A percentile compares a stretch with the other conserved stretches of the same genome.
phyloP scores from a whole-genome alignment of 2,888 invertebrate genomes.

The Frankliniella intonsa region DNA sequence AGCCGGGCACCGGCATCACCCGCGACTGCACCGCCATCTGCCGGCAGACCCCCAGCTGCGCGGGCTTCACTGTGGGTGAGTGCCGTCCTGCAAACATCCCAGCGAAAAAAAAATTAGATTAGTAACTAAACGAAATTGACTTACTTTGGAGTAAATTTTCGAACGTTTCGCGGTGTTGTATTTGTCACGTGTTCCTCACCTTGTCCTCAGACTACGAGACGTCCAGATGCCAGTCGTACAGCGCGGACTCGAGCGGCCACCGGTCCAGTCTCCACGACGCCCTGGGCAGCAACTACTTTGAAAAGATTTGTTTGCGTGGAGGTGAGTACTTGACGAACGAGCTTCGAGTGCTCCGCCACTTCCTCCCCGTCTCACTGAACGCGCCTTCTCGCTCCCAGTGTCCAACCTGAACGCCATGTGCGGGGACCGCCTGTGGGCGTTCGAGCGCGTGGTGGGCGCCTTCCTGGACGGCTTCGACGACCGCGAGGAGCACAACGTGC shows the following conservation, averaged over 20 bases:
- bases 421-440: conserved; percentile 49
- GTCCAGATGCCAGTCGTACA: conserved; percentile 46
- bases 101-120: no score
- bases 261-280: conserved; percentile 43
- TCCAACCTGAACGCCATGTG: conserved; percentile 46
- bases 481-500: conserved; percentile 44
- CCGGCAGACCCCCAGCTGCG: conserved; percentile 44
- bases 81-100: conserved; percentile 13
- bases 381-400: no score
- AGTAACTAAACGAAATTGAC: neutral
- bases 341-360: neutral
- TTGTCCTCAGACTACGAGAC: conserved; percentile 44
- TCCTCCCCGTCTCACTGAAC: conserved; percentile 44
- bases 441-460: conserved; percentile 50
- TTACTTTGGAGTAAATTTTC: neutral
- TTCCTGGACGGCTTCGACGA: conserved; percentile 48
- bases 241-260: conserved; percentile 43
- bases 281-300: conserved; percentile 46
- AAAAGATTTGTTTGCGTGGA: conserved; percentile 47
- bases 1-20: conserved; percentile 46
- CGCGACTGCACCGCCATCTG: conserved; percentile 48
- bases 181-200: neutral
- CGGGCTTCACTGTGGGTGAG: conserved; percentile 45
- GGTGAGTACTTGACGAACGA: conserved; percentile 38
- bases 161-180: neutral